Base-by-base conservation (phyloP, 2,113 vertebrate genomes). In the Engystomops pustulosus region DNA sequence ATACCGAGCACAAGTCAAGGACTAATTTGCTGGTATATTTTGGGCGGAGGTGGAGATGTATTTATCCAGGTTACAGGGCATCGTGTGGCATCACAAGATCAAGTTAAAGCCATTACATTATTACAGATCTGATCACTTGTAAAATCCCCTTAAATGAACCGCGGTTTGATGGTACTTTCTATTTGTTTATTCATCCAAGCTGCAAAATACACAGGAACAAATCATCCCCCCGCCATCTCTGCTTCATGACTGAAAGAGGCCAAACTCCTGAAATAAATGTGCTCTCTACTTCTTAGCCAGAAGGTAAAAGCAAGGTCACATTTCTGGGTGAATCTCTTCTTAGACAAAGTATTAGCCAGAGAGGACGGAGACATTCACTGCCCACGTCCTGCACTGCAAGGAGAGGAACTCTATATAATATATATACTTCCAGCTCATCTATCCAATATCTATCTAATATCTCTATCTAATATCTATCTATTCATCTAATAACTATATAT, bases 181-280 rank as follows among this genome's bases (percentile, higher is more conserved):
- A 55, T 81, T 69, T 81, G 45, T 81, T 70, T 70, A 81, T 70
- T 81, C 79, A 53, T 32, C 79, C 65, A 27, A 80, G 32, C 51
- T 41, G 32, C 75, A 78, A 78, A n/a, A 60, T 78, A 60, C 75
- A 25, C 34, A 53, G 79, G n/a, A 51, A 49, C 44, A 80, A 68
- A 81, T 81, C 79, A 81, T 41, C 20, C 67, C 11, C 20, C 60
- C 44, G 20, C 18, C 38, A 27, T 68, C 58, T 17, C 79, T 18
- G 55, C 44, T 70, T 71, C 71, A 38, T 81, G 79, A 71, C 79
- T 81, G 79, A 81, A 81, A 81, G 80, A 55, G 80, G 68, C 68
- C 80, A 70, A 82, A 72, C 49, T 72, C 68, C 80, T 72, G 69
- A 58, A 82, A 82, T 82, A 82, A 82, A 82, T 72, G 68, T 72